Base-by-base conservation (phyloP, 2,888 invertebrate species). In the Aleiodes alternator region DNA sequence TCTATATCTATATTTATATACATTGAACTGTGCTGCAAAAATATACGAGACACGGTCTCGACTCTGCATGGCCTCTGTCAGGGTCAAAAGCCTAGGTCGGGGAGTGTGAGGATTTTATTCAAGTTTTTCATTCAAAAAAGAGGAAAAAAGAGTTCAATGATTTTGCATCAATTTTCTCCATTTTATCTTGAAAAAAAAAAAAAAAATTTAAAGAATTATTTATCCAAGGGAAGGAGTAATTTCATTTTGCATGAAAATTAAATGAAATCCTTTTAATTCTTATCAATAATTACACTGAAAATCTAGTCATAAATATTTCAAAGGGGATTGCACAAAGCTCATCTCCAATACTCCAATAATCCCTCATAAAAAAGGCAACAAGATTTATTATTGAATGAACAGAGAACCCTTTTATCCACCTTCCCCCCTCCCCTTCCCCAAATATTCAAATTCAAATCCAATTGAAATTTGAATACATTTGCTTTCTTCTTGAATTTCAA, bases 1-100 rank as follows among this genome's bases (percentile, higher is more conserved):
- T 79, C 74, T 72, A 76, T 69, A 66, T 74, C 66, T 76, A 71
- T 73, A 76, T 81, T 77, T 73, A 72, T 80, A 76, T 77, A 72
- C 66, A 76, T 59, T 66, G 72, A 53, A 75, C 71, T 73, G 76
- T 80, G 43, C 43, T 64, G 64, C 43, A 43, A 64, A 64, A 64
- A 64, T 64, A 64, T 48, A 64, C 64, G 48, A 64, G 64, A 64
- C 64, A 64, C 64, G 48, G 78, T 70, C 75, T 80, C 77, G 64
- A n/a, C 38, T 66, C 57, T 12, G 56, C 23, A 12, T n/a, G 23
- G 29, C 51, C 57, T 55, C 69, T 61, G 53, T 69, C 69, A 72
- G 43, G 59, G 76, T 23, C 51, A 53, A 68, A 68, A 68, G n/a
- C 68, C 68, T 68, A 68, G 31, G 68, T 68, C 66, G 66, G 66